Conservation (phyloP, 2,888 invertebrate genomes). For the Brenthis daphne region DNA sequence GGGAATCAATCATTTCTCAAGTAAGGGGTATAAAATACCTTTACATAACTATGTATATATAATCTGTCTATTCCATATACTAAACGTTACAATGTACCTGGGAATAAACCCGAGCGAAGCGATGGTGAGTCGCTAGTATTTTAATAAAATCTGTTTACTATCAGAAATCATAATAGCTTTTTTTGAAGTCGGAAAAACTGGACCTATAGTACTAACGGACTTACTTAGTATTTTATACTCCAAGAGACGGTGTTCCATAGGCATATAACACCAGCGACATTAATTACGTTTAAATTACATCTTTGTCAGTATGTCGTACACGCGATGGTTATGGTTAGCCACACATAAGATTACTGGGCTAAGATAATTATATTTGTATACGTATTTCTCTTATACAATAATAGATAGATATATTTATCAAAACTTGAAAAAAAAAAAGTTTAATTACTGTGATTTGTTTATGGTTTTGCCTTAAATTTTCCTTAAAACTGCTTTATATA, state of each 20-base stretch:
- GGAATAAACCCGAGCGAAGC: no score
- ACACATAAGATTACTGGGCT: conserved; percentile 28
- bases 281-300: conserved; percentile 1
- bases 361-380: conserved; percentile 11
- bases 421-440: no score
- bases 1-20: no score
- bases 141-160: no score
- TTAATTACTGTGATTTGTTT: no score
- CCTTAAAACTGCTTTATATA: no score
- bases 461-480: no score
- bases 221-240: background rate
- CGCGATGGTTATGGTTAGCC: conserved; percentile 31
- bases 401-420: no score
- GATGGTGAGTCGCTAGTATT: no score
- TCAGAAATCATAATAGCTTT: no score
- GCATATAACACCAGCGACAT: background rate
- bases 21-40: background rate
- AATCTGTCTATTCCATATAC: background rate
- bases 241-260: background rate
- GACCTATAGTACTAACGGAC: no score
- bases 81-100: no score
- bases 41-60: background rate
- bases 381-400: background rate
- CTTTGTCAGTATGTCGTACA: conserved; percentile 49
- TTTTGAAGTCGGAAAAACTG: background rate